phyloP scores from a whole-genome alignment of 1,140 invertebrate genomes.

The Meloidogyne chitwoodi region DNA sequence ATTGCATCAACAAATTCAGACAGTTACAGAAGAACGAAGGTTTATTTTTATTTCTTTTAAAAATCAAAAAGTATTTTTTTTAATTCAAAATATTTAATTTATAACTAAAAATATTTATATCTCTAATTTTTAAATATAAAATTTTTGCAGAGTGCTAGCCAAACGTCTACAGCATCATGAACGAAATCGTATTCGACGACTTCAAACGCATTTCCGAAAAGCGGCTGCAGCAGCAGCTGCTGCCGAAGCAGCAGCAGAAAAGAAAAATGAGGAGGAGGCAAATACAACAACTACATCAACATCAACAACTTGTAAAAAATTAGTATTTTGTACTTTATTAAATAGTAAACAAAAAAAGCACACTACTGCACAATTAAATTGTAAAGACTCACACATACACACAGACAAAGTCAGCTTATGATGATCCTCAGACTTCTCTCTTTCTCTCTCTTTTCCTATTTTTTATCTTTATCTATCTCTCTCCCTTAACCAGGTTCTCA shows the following conservation, averaged over 20 bases:
- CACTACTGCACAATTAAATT: neutral
- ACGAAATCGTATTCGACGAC: conserved; percentile 38
- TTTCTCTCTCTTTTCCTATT: neutral
- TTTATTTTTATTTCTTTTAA: neutral
- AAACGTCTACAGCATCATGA: conserved; percentile 43
- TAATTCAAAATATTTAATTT: too few relatives aligned
- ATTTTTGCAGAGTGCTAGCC: conserved; percentile 31
- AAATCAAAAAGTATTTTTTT: too few relatives aligned
- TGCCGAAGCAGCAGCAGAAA: neutral
- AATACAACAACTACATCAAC: neutral
- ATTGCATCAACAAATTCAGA: conserved; percentile 42
- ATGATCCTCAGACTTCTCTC: neutral
- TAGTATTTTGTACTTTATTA: neutral
- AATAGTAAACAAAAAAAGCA: neutral
- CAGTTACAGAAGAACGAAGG: conserved; percentile 41
- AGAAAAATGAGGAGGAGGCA: neutral
- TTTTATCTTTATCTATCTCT: neutral
- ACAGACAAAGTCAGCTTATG: neutral
- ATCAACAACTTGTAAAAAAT: neutral
- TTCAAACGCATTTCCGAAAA: conserved; percentile 37
- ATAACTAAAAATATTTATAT: too few relatives aligned
- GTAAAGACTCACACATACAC: neutral
- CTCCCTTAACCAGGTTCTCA: neutral
- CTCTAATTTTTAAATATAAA: too few relatives aligned
- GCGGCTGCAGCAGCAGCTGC: conserved; percentile 25